A percentile compares a stretch with the other conserved stretches of the same genome.
phyloP scores from a whole-genome alignment of 2,888 invertebrate species.

The Noctua pronuba region DNA sequence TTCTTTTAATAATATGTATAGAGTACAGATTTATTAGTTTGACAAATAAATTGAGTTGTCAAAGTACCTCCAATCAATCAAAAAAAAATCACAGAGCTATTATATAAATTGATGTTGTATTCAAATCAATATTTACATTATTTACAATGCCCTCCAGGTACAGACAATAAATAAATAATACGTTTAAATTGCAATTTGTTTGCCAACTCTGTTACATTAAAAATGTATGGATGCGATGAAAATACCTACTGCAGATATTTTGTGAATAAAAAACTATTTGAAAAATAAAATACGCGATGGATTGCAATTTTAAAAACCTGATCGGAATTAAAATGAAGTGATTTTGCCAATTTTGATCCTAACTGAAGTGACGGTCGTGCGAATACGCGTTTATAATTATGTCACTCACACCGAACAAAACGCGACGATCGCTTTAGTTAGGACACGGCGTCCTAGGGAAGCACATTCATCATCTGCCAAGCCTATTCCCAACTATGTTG shows the following conservation, averaged over 20 bases:
- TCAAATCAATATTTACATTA: constrained; percentile 5
- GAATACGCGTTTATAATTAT: not conserved
- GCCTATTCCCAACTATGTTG: too few relatives aligned
- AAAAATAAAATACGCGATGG: not conserved
- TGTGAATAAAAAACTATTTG: not conserved
- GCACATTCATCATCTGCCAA: too few relatives aligned
- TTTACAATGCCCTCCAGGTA: not conserved
- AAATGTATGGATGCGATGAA: constrained; percentile 34
- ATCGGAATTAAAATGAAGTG: not conserved
- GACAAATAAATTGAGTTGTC: not conserved
- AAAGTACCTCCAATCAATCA: not conserved
- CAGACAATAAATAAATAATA: constrained; percentile 36
- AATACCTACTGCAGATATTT: not conserved
- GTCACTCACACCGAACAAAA: not conserved
- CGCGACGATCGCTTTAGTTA: not conserved
- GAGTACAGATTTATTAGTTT: not conserved
- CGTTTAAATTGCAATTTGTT: constrained; percentile 35
- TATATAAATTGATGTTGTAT: constrained; percentile 10
- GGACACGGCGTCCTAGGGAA: not conserved
- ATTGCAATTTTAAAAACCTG: not conserved
- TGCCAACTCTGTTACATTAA: constrained; percentile 40
- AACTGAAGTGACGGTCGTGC: not conserved
- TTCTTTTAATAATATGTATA: too few relatives aligned
- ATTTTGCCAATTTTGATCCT: not conserved
- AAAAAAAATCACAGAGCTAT: constrained; percentile 2